Base-by-base conservation (phyloP, 2,797 vertebrate species). In the Synaphobranchus kaupii region DNA sequence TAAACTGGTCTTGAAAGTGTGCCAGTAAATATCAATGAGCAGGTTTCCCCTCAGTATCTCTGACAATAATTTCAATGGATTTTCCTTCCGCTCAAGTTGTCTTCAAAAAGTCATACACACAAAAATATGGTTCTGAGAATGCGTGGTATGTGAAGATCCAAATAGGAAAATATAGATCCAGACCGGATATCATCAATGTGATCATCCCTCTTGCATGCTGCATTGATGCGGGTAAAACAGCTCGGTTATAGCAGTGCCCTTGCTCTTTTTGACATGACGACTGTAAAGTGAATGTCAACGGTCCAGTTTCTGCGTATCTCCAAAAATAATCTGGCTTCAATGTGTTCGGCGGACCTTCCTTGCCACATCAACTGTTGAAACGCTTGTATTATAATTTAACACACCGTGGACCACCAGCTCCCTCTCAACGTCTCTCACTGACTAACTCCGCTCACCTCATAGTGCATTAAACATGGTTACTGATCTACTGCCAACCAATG, bases 401-500 rank as follows among this genome's bases (percentile, higher is more conserved):
- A 90, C 93, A 94, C 93, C 94, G 58, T 86, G 54, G 84, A 89
- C 87, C 87, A 76, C 88, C 84, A 66, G 80, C 91, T 89, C 81
- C 90, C 86, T 88, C 60, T 90, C 92, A 90, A 87, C 92, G 91
- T 78, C 94, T 94, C 94, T 94, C 94, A 93, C 95, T 94, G 95
- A 95, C 97, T 97, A 96, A 96, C 97, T 97, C 97, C 94, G 97
- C 96, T 97, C 97, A 96, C 97, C 97, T 97, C 98, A 96, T 96
- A 97, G 97, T 96, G 98, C 96, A 97, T 98, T 99, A 98, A 98
- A 98, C 97, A 97, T 97, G 96, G 97, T 98, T 97, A 97, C 98
- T 95, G 93, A 97, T 97, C 97, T 94, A 90, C 90, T 47, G 94
- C 95, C 97, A 97, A 95, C 98, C 98, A 98, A 98, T 98, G 90